These are phyloP conservation scores for Gryllus longicercus DNA, from an alignment of 2,888 invertebrate genomes.

Conservation along the genomic window DNA sequence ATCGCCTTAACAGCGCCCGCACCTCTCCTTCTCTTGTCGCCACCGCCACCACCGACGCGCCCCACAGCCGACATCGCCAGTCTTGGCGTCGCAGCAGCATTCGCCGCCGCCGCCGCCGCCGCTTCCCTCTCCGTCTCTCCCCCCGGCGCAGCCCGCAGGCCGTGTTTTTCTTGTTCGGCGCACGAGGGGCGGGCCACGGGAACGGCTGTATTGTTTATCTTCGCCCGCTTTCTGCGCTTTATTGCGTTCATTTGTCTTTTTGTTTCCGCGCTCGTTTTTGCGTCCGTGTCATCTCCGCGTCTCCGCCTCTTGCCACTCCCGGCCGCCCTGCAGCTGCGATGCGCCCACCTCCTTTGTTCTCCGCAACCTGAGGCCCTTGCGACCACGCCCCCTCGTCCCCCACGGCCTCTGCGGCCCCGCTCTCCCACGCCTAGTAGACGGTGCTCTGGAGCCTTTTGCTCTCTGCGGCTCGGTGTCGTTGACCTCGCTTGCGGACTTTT, in stretches of 20 bases:
- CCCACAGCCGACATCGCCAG: not conserved
- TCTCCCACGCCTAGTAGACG: no score
- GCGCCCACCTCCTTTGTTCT: not conserved
- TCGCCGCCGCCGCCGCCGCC: not conserved
- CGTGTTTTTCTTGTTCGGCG: not conserved
- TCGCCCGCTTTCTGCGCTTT: constrained; percentile 17
- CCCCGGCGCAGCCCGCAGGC: not conserved
- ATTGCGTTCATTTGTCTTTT: constrained; percentile 10
- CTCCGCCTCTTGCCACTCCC: not conserved
- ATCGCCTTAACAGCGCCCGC: not conserved
- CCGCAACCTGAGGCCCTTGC: not conserved
- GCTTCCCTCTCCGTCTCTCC: no score
- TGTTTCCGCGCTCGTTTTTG: constrained; percentile 17
- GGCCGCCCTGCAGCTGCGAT: not conserved
- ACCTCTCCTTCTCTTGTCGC: not conserved
- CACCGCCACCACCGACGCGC: not conserved
- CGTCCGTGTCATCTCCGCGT: constrained; percentile 17
- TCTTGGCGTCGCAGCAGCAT: not conserved
- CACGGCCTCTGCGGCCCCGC: no score
- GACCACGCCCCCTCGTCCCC: no score
- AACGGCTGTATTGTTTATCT: constrained; percentile 3
- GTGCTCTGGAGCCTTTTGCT: no score
- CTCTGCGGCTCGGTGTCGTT: no score
- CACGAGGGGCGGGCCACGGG: not conserved
- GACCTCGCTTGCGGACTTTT: no score